phyloP scores from a whole-genome alignment of 1,140 invertebrate genomes.

The silkworm (Bombyx mori) region DNA sequence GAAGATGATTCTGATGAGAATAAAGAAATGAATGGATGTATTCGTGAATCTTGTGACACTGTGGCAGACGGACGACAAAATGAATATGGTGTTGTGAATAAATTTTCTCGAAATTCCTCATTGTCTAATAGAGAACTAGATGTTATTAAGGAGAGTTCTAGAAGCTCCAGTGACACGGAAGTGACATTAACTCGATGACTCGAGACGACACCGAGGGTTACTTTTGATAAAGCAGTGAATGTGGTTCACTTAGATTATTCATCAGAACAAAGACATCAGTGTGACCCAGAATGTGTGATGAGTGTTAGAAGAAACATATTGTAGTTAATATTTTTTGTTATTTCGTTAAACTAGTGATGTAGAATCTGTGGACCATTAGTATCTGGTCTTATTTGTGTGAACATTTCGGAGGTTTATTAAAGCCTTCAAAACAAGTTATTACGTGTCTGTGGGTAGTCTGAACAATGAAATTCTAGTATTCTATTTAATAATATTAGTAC shows the following conservation, averaged over 20 bases:
- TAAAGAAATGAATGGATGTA: slow-evolving; percentile 44
- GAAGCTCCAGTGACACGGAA: slow-evolving; percentile 70
- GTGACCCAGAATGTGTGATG: slow-evolving; percentile 25
- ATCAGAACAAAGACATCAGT: slow-evolving; percentile 27
- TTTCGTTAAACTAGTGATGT: slow-evolving; percentile 18
- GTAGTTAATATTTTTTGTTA: slow-evolving; percentile 13
- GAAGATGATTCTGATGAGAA: slow-evolving; percentile 54
- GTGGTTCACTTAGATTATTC: slow-evolving; percentile 46
- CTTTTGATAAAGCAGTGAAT: slow-evolving; percentile 51
- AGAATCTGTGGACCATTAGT: slow-evolving; percentile 46
- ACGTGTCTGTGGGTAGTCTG: no score
- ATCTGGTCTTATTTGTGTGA: slow-evolving; percentile 27
- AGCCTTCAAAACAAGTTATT: no score
- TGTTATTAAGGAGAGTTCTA: slow-evolving; percentile 68
- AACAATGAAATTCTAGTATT: no score
- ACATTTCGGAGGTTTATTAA: no score
- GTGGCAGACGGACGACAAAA: slow-evolving; percentile 28
- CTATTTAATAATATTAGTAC: no score
- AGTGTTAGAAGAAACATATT: slow-evolving; percentile 21
- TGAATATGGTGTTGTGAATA: slow-evolving; percentile 50
- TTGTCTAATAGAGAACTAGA: slow-evolving; percentile 66
- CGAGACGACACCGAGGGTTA: slow-evolving; percentile 33
- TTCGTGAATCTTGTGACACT: slow-evolving; percentile 44
- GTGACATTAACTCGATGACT: slow-evolving; percentile 68
- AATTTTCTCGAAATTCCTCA: slow-evolving; percentile 63